Base-by-base conservation (phyloP, 2,113 vertebrate genomes). In the Erythrolamprus reginae region DNA sequence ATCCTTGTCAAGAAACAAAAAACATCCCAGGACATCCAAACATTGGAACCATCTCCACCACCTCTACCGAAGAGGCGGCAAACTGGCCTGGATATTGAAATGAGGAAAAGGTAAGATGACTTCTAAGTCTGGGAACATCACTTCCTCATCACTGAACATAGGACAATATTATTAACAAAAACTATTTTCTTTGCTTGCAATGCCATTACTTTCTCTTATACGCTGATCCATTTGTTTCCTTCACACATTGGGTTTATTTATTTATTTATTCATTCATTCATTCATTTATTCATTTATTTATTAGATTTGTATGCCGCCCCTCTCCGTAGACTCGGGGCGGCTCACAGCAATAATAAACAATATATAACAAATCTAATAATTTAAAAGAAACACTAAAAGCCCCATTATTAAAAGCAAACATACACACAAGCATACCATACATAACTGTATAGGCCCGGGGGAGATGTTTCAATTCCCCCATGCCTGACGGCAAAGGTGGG, bases 11-110 rank as follows among this genome's bases (percentile, higher is more conserved):
- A 95, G 89, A 96, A 97, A 70, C 94, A 97, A 77, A 90, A 55
- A 0, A 92, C 88, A 4, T 88, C 93, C 19, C 96, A 96, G 88
- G 94, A 94, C 45, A 95, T 65, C 23, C 96, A 90, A 92, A 47
- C 47, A 47, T 97, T 98, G 90, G 98, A 99, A 10, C 53, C 98
- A 10, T 97, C 96, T 0, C 97, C 97, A 6, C 85, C 93, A 1
- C 98, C 98, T 45, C 98, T 98, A 0, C 97, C 98, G 0, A 99
- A 98, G 97, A 99, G 98, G 96, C 98, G 98, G 50, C 97, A 99
- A 96, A 93, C 98, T 92, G 97, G 98, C 23, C 96, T 96, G 0
- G 98, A 99, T 23, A 86, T 88, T 1, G 98, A 98, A 96, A 96
- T 97, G 90, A 98, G 97, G 96, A 97, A 96, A 97, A 97, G 95